Percentiles rank a stretch among this genome's conserved stretches.
Evolutionary conservation across 1,140 invertebrate genomes (phyloP).

Genomic region (Brachionus paranguensis): DNA sequence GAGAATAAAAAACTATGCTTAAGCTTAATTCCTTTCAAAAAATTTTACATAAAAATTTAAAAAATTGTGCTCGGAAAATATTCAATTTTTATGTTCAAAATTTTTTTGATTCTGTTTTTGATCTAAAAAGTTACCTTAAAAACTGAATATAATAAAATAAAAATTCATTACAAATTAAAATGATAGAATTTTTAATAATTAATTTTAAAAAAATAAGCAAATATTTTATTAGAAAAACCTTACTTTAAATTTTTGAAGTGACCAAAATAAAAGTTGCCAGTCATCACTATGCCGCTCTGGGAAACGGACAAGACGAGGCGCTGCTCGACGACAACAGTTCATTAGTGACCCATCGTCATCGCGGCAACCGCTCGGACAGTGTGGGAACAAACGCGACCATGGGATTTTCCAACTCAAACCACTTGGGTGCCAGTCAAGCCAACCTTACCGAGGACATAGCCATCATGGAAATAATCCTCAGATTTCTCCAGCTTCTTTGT

Average conservation of each 20-base stretch:
- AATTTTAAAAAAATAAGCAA: neutral
- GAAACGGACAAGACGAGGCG: neutral
- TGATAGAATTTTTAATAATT: no score
- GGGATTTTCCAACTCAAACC: neutral
- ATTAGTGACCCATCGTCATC: neutral
- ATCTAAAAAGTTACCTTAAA: no score
- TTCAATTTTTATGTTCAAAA: no score
- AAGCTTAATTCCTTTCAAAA: no score
- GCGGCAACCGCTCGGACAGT: neutral
- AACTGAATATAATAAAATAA: neutral
- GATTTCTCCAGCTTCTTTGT: constrained; percentile 92
- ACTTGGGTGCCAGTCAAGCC: neutral
- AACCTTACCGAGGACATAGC: constrained; percentile 64
- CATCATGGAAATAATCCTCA: constrained; percentile 89
- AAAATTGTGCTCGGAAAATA: no score
- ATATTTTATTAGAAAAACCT: neutral
- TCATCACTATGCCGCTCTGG: neutral
- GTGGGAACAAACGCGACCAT: neutral
- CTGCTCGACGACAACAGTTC: neutral
- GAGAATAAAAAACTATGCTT: no score
- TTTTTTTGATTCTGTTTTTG: no score
- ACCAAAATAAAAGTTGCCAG: neutral
- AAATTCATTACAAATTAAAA: no score
- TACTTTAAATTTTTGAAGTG: neutral
- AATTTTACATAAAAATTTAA: no score